These are phyloP conservation scores for Caenorhabditis auriculariae DNA, from an alignment of 2,888 invertebrate genomes.

Conservation along the genomic window DNA sequence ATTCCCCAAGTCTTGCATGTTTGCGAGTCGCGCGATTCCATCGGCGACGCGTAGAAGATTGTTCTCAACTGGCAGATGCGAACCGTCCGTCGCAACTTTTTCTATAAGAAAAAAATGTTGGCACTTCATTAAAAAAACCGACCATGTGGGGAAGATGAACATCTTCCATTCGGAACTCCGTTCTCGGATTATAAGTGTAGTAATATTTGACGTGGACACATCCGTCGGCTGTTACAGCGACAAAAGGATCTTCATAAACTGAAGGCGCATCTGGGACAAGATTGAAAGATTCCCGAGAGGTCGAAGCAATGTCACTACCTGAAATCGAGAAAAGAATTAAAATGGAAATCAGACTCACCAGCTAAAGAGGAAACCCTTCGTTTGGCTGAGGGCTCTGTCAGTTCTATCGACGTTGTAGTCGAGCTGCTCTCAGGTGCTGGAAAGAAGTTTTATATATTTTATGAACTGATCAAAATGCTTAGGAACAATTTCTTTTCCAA, in stretches of 20 bases:
- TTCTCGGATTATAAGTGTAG: conserved; percentile 24
- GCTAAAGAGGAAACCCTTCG: conserved; percentile 14
- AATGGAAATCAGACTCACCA: conserved; percentile 6
- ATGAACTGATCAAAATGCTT: no score
- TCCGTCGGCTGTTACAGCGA: conserved; percentile 30
- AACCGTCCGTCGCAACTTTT: conserved; percentile 2
- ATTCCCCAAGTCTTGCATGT: conserved; percentile 34
- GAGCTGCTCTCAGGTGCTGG: background rate
- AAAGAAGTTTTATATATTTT: no score
- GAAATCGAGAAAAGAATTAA: conserved; percentile 1
- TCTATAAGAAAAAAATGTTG: conserved; percentile 2
- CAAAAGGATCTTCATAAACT: conserved; percentile 37
- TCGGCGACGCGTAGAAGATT: conserved; percentile 18
- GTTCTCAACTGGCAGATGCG: conserved; percentile 2
- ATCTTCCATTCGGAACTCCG: conserved; percentile 24
- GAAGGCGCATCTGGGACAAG: conserved; percentile 9
- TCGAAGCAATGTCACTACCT: conserved; percentile 33
- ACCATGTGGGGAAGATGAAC: conserved; percentile 24
- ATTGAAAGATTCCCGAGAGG: conserved; percentile 17
- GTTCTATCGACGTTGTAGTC: background rate
- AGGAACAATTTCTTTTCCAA: no score
- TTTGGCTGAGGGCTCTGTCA: background rate
- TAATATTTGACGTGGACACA: conserved; percentile 27
- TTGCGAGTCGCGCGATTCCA: conserved; percentile 6
- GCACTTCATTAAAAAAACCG: no score